Percentiles rank a stretch among this genome's conserved stretches.
Evolutionary conservation across 2,113 vertebrate species (phyloP).

Genomic region (Sapayoa aenigma): DNA sequence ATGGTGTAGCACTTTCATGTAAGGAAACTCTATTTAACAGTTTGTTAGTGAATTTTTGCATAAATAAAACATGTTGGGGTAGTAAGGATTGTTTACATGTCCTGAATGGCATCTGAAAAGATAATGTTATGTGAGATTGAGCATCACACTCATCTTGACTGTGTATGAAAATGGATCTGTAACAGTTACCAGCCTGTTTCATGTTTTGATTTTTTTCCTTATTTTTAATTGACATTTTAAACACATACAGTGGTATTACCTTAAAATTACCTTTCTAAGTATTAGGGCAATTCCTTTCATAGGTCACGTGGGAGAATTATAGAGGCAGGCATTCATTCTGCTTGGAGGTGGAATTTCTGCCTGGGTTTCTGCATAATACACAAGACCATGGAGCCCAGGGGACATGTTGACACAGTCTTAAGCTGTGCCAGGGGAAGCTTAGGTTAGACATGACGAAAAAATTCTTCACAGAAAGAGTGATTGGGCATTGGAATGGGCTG

Average conservation of each 20-base stretch:
- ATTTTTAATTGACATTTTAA: conserved; percentile 61
- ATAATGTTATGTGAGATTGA: conserved; percentile 7
- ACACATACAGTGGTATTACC: conserved; percentile 1
- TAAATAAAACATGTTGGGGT: neutral
- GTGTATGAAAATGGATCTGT: conserved; percentile 38
- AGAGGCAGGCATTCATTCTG: conserved; percentile 36
- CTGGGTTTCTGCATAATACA: neutral
- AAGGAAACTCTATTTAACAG: neutral
- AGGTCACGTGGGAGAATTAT: conserved; percentile 12
- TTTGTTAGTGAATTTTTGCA: neutral
- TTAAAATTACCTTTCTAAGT: conserved; percentile 48
- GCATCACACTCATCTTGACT: conserved; percentile 35
- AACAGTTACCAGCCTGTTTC: conserved; percentile 17
- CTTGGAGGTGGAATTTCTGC: conserved; percentile 30
- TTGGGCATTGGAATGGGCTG: too few species aligned
- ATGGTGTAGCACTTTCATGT: neutral
- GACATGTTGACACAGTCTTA: neutral
- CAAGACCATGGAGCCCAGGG: neutral
- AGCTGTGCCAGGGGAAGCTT: too few species aligned
- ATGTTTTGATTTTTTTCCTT: neutral
- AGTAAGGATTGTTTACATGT: conserved; percentile 20
- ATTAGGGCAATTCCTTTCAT: conserved; percentile 41
- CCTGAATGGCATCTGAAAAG: conserved; percentile 14
- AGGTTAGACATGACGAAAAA: too few species aligned
- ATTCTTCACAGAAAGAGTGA: too few species aligned